Base-by-base conservation (phyloP, 1,140 invertebrate genomes). In the Lepeophtheirus salmonis region DNA sequence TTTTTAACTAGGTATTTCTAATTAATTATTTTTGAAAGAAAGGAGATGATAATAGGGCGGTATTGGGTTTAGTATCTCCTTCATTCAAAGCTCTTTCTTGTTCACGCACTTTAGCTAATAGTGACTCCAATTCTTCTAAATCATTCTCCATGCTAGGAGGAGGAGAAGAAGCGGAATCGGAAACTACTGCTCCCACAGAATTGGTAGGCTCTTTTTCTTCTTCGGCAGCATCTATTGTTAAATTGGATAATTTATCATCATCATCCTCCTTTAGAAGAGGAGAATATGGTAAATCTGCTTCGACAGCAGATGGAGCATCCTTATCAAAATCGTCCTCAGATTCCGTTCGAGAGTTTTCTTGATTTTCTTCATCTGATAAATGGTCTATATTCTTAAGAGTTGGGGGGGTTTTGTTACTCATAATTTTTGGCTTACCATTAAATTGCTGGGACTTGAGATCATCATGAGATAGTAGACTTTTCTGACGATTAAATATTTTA, bases 401-500 rank as follows among this genome's bases (percentile, higher is more conserved):
- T n/a, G n/a, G n/a, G n/a, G n/a, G n/a, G n/a, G n/a, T n/a, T n/a
- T n/a, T n/a, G n/a, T n/a, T n/a, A n/a, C n/a, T n/a, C n/a, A n/a
- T n/a, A n/a, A n/a, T n/a, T n/a, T n/a, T n/a, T n/a, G n/a, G n/a
- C 30, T 41, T 41, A n/a, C 6, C 6, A 41, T 6, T 10, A 41
- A n/a, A 41, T 6, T 10, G n/a, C 6, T n/a, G 30, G 30, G 30
- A 41, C 30, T 54, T 57, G 22, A 57, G 26, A 23, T 30, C 26
- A 3, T 57, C 55, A 12, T 57, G 23, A 17, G 55, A 57, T 16
- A 57, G 26, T 13, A 57, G 26, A 25, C 55, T 57, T 30, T 41
- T 57, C 55, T 57, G 55, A 16, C 55, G 22, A 21, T 57, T 57
- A 30, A 57, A 57, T 10, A 57, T 57, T 23, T 57, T 57, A 23